phyloP scores from a whole-genome alignment of 2,888 invertebrate genomes.

The Eristalis arbustorum region DNA sequence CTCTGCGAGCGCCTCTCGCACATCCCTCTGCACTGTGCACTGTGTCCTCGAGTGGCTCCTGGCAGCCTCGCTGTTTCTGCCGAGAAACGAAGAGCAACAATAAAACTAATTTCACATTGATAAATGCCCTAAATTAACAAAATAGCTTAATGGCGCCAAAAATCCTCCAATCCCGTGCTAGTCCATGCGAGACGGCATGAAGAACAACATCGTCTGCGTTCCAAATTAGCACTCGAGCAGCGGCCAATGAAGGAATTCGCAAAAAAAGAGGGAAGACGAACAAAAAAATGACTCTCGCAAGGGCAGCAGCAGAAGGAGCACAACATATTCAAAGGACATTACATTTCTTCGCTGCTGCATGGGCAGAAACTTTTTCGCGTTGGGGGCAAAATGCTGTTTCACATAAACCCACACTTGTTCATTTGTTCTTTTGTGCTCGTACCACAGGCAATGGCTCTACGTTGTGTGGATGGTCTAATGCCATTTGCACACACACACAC shows the following conservation, averaged over 20 bases:
- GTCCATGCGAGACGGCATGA: constrained; percentile 25
- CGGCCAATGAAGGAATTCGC: constrained; percentile 35
- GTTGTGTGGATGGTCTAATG: constrained; percentile 66
- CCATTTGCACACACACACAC: constrained; percentile 5
- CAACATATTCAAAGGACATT: constrained; percentile 37
- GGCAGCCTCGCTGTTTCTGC: not conserved
- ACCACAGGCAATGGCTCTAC: constrained; percentile 29
- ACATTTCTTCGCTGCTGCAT: constrained; percentile 29
- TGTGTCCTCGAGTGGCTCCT: not conserved
- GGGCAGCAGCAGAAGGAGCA: not conserved
- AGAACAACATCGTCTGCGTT: constrained; percentile 43
- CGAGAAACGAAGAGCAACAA: constrained; percentile 24
- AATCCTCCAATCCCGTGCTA: constrained; percentile 31
- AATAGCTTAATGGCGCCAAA: constrained; percentile 70
- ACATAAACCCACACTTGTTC: not conserved
- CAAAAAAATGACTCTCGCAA: constrained; percentile 3
- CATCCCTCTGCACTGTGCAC: not conserved
- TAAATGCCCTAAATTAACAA: constrained; percentile 68
- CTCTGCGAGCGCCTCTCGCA: not conserved
- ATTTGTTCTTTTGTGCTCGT: constrained; percentile 15
- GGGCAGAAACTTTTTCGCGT: constrained; percentile 25
- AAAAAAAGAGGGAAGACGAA: too few species aligned
- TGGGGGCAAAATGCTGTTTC: constrained; percentile 7
- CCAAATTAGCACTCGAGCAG: constrained; percentile 65
- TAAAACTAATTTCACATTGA: constrained; percentile 67